phyloP scores from a whole-genome alignment of 2,797 vertebrate species.

The Gastrophryne carolinensis region DNA sequence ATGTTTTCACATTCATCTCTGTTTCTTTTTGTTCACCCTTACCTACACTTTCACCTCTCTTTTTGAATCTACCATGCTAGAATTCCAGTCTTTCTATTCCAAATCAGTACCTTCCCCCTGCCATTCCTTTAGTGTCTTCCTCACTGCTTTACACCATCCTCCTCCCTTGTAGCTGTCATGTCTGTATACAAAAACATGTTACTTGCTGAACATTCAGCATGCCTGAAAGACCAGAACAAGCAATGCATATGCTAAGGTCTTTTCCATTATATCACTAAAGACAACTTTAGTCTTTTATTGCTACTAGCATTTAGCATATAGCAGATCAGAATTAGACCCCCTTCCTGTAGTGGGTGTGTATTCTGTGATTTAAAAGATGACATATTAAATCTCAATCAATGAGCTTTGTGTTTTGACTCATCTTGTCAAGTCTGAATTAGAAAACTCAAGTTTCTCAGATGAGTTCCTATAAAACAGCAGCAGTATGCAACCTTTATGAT shows the following conservation, averaged over 20 bases:
- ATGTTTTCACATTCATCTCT: no score
- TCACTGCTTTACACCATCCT: no score
- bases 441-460: not conserved
- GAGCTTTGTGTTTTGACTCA: slow-evolving; percentile 15
- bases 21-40: no score
- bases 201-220: no score
- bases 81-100: no score
- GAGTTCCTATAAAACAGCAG: not conserved
- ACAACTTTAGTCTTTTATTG: slow-evolving; percentile 13
- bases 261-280: not conserved
- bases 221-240: not conserved
- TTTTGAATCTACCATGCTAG: no score
- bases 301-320: not conserved
- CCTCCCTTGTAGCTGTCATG: no score
- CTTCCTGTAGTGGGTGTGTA: not conserved
- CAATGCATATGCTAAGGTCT: not conserved
- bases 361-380: not conserved
- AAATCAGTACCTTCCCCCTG: no score
- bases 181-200: no score
- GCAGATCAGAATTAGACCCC: not conserved
- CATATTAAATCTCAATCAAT: slow-evolving; percentile 13
- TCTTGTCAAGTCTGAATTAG: not conserved
- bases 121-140: no score
- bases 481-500: not conserved
- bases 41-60: no score